phyloP scores from a whole-genome alignment of 2,113 vertebrate species.

The Platanista minor region DNA sequence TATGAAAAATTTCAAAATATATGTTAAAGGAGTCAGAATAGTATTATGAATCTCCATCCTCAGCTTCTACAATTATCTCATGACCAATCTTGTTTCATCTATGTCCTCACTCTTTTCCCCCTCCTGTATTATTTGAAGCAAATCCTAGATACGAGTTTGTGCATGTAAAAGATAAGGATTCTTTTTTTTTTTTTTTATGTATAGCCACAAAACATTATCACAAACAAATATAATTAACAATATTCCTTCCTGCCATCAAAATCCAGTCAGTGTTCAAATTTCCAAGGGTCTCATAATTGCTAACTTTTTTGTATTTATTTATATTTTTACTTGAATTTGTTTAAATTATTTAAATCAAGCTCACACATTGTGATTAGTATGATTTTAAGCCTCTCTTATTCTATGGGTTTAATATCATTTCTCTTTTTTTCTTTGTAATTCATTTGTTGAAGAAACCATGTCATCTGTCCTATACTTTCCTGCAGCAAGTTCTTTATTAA shows the following conservation, averaged over 20 bases:
- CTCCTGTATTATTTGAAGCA: background rate
- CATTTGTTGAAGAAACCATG: background rate
- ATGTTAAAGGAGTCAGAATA: background rate
- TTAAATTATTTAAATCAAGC: background rate
- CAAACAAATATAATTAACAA: background rate
- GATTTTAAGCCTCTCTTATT: background rate
- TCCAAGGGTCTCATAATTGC: background rate
- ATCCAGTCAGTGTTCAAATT: background rate
- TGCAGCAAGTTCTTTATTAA: background rate
- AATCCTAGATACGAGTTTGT: background rate
- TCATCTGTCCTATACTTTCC: background rate
- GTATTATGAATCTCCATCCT: background rate
- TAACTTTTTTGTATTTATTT: background rate
- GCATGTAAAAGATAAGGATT: background rate
- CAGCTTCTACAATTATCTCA: background rate
- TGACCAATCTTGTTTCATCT: background rate
- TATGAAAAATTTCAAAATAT: background rate
- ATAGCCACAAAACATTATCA: background rate
- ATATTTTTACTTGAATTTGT: background rate
- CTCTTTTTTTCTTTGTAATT: background rate
- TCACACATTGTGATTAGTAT: background rate
- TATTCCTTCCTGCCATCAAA: background rate
- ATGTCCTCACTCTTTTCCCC: background rate
- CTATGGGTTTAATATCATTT: background rate
- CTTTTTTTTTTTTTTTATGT: background rate